A percentile compares a stretch with the other conserved stretches of the same genome.
Evolutionary conservation across 2,888 invertebrate genomes (phyloP).

Genomic region (Eustalomyia histrio): DNA sequence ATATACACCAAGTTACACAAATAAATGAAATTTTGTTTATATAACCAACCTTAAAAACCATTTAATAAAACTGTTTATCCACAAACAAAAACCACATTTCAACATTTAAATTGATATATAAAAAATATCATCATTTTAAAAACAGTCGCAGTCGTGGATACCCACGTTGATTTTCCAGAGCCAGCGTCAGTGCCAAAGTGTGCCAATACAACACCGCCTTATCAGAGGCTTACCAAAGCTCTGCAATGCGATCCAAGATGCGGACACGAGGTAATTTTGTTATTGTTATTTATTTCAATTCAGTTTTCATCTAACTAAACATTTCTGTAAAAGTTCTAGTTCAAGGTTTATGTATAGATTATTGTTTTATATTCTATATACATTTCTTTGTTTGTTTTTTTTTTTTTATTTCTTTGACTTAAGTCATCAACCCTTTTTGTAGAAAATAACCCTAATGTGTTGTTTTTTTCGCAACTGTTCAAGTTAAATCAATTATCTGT

Average conservation of each 20-base stretch:
- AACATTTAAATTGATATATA: constrained; percentile 4
- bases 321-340: background rate
- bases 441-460: background rate
- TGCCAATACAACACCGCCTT: constrained; percentile 79
- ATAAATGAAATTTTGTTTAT: background rate
- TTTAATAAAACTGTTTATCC: constrained; percentile 14
- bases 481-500: constrained; percentile 24
- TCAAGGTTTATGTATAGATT: background rate
- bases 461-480: background rate
- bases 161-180: constrained; percentile 77
- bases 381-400: background rate
- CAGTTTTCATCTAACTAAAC: background rate
- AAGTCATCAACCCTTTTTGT: background rate
- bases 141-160: constrained; percentile 79
- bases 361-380: background rate
- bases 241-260: constrained; percentile 81
- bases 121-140: constrained; percentile 65
- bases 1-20: background rate
- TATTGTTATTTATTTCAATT: constrained; percentile 35
- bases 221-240: constrained; percentile 81
- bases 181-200: constrained; percentile 69
- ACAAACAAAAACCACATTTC: constrained; percentile 24
- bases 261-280: constrained; percentile 79
- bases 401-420: background rate
- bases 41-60: constrained; percentile 4